Conservation (phyloP, 2,797 vertebrate genomes). For the Sebastes minor region DNA sequence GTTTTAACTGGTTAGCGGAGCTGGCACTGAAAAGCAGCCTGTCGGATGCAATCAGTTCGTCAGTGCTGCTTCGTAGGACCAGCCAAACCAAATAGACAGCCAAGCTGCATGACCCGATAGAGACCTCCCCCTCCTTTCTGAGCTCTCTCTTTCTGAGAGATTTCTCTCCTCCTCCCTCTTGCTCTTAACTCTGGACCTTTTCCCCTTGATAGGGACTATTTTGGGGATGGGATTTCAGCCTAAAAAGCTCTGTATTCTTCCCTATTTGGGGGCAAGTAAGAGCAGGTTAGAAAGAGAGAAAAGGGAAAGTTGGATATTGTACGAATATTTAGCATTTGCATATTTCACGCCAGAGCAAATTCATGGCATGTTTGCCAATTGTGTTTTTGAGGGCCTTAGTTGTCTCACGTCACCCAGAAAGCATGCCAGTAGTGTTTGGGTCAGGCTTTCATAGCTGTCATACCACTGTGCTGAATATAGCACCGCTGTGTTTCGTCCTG, state of each 20-base stretch:
- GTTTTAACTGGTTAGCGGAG: constrained; percentile 64
- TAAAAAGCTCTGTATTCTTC: background rate
- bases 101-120: constrained; percentile 53
- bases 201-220: constrained; percentile 10
- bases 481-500: constrained; percentile 22
- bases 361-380: background rate
- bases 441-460: constrained; percentile 16
- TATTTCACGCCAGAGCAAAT: background rate
- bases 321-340: background rate
- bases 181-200: constrained; percentile 15
- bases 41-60: constrained; percentile 74
- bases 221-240: constrained; percentile 19
- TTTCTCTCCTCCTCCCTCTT: background rate
- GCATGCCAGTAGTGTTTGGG: constrained; percentile 32
- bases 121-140: constrained; percentile 14
- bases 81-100: constrained; percentile 64
- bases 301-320: background rate
- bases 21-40: constrained; percentile 67
- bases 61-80: constrained; percentile 55
- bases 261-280: background rate
- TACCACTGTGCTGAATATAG: constrained; percentile 50
- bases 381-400: background rate
- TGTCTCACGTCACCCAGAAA: constrained; percentile 31
- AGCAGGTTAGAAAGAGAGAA: background rate
- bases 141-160: constrained; percentile 19